Evolutionary conservation across 2,888 invertebrate genomes (phyloP).

Genomic region (Lingula anatina): DNA sequence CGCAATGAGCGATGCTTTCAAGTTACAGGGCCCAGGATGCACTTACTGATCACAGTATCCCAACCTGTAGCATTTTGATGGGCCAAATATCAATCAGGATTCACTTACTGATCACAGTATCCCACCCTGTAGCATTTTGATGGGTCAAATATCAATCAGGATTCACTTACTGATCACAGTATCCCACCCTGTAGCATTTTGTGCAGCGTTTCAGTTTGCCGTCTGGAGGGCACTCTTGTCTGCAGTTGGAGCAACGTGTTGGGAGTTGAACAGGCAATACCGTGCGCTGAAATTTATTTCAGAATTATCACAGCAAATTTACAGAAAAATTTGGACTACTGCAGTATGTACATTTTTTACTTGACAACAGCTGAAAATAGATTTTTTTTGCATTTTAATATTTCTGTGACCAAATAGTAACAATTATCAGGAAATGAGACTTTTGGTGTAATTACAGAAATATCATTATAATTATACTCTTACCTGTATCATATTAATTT

Average conservation of each 20-base stretch:
- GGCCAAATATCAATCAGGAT: too few species aligned
- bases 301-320: not conserved
- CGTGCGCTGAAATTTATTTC: constrained; percentile 25
- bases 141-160: too few species aligned
- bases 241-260: constrained; percentile 49
- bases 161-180: constrained; percentile 53
- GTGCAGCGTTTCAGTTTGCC: constrained; percentile 51
- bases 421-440: too few species aligned
- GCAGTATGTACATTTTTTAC: too few species aligned
- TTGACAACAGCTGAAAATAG: too few species aligned
- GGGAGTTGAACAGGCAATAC: constrained; percentile 40
- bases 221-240: constrained; percentile 34
- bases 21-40: constrained; percentile 25
- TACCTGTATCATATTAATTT: constrained; percentile 50
- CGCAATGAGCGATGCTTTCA: too few species aligned
- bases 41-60: constrained; percentile 55
- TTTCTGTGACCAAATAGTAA: too few species aligned
- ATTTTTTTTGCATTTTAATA: too few species aligned
- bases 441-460: too few species aligned
- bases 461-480: too few species aligned
- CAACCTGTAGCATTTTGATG: constrained; percentile 53
- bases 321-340: not conserved
- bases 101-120: constrained; percentile 54
- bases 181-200: constrained; percentile 54
- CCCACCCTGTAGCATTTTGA: constrained; percentile 53